A percentile compares a stretch with the other conserved stretches of the same genome.
These are phyloP conservation scores for Pegoplata infirma DNA, from an alignment of 2,888 invertebrate genomes.

Conservation along the genomic window DNA sequence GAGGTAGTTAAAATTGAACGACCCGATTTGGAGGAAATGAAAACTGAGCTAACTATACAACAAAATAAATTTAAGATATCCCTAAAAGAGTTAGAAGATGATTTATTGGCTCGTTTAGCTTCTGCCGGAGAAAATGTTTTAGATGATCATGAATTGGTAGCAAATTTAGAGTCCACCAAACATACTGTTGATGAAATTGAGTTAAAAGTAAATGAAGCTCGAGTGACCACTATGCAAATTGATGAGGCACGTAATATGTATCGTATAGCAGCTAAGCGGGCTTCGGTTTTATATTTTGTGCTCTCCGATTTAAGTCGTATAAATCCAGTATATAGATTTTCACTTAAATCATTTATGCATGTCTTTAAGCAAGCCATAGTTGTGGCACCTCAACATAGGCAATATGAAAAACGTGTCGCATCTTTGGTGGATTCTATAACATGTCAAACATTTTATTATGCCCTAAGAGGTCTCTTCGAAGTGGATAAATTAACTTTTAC, in stretches of 20 bases:
- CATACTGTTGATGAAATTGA: constrained; percentile 95
- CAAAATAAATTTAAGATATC: constrained; percentile 97
- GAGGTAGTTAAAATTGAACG: constrained; percentile 96
- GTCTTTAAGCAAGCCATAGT: constrained; percentile 93
- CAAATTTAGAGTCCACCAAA: constrained; percentile 95
- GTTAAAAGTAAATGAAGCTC: constrained; percentile 91
- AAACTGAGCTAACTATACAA: constrained; percentile 91
- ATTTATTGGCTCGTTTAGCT: constrained; percentile 90
- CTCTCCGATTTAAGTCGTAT: constrained; percentile 94
- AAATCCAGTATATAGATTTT: constrained; percentile 97
- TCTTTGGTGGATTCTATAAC: constrained; percentile 93
- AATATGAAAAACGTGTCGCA: constrained; percentile 84
- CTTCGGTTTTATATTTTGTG: constrained; percentile 95
- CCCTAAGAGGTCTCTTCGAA: constrained; percentile 94
- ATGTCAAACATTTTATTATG: constrained; percentile 91
- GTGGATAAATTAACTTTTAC: constrained; percentile 94
- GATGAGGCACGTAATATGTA: constrained; percentile 95
- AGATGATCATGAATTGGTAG: constrained; percentile 92
- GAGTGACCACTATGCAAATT: constrained; percentile 91
- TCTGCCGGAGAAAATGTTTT: constrained; percentile 95
- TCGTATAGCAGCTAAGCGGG: constrained; percentile 89
- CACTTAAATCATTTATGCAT: constrained; percentile 94
- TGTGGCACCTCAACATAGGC: constrained; percentile 83
- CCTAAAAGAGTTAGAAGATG: constrained; percentile 93
- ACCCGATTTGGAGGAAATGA: constrained; percentile 92